Percentiles rank a stretch among this genome's conserved stretches.
These are phyloP conservation scores for Nannobrachium achirus DNA, from an alignment of 2,113 vertebrate species.

Conservation along the genomic window DNA sequence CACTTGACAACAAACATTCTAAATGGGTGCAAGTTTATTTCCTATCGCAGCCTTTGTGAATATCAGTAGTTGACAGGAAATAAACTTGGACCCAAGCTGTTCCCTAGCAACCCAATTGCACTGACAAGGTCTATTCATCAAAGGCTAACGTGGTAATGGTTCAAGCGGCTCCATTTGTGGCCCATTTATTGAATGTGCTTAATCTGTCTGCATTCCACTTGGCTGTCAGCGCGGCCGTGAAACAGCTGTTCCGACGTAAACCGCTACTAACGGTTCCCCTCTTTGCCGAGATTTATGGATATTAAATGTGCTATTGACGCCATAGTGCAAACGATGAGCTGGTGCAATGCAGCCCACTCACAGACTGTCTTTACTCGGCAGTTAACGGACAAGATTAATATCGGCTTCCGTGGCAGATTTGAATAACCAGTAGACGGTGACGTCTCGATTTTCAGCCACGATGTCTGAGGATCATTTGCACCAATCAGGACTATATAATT, in stretches of 20 bases:
- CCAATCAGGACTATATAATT: conserved; percentile 54
- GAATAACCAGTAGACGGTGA: neutral
- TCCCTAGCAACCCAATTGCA: too few species aligned
- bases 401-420: neutral
- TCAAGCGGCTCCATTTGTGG: conserved; percentile 34
- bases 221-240: conserved; percentile 8
- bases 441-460: conserved; percentile 22
- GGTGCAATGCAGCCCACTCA: neutral
- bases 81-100: too few species aligned
- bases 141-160: conserved; percentile 31
- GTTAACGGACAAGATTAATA: neutral
- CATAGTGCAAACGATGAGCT: neutral
- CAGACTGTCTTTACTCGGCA: neutral
- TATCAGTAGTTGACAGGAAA: too few species aligned
- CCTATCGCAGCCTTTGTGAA: too few species aligned
- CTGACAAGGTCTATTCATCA: conserved; percentile 34
- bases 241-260: neutral
- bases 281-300: conserved; percentile 10
- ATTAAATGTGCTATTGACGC: neutral
- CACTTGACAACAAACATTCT: too few species aligned
- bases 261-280: neutral
- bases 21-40: too few species aligned
- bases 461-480: conserved; percentile 54
- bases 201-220: conserved; percentile 31
- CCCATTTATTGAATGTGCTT: conserved; percentile 38